Base-by-base conservation (phyloP, 2,888 invertebrate genomes). In the Caenorhabditis uteleia region DNA sequence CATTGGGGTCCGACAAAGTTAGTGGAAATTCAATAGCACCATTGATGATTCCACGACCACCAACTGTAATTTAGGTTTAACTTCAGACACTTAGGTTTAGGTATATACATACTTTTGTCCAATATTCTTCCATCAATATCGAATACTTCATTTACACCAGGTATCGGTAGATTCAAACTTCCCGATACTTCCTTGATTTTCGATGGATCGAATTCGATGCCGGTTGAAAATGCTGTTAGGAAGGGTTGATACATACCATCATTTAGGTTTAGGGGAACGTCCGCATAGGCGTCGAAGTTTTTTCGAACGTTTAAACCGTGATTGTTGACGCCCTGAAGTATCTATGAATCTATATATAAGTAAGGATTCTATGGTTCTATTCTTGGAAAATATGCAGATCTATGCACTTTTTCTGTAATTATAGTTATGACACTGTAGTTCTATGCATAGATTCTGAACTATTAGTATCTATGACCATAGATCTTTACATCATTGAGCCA, bases 231-330 rank as follows among this genome's bases (percentile, higher is more conserved):
- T 8, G 70, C 68, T 16, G 65, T 58, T 16, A 76, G 46, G 48
- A 76, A 76, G 0, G 75, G 75, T 50, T 76, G 75, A 43, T 75
- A 73, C 47, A 58, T 47, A 25, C 75, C 75, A 36, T 75, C 70
- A 44, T 70, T 67, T 16, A 56, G 16, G 42, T 60, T 49, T 29
- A 77, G 46, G 2, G 74, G 71, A 4, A 69, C 67, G 51, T 78
- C 77, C n/a, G 76, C 77, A 42, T 69, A 76, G 8, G 74, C 67
- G 36, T 78, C 78, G 33, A 75, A 78, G 44, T 78, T 76, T 10
- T 70, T 57, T 8, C 72, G 59, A 25, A 78, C 78, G 20, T 67
- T 64, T 29, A 78, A 45, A 12, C 69, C 69, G 49, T 65, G 66
- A 42, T 64, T 73, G 58, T 78, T 78, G 20, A 77, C 75, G 16